These are phyloP conservation scores for Acanthurus leucopareius DNA, from an alignment of 2,797 vertebrate genomes.

Conservation along the genomic window DNA sequence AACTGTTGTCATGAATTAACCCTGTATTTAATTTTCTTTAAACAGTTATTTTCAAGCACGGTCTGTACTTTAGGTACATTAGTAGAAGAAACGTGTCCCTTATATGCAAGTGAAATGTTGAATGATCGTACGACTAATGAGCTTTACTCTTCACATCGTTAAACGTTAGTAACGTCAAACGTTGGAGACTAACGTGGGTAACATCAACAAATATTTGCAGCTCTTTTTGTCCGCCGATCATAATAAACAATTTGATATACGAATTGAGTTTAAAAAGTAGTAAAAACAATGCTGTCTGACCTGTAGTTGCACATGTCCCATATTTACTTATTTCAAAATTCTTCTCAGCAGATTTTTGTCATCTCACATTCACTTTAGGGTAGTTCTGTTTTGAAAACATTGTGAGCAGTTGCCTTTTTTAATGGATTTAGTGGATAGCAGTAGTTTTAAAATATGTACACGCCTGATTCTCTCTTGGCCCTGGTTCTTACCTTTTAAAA, in stretches of 20 bases:
- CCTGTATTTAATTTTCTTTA: accelerated
- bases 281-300: background rate
- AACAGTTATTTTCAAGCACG: background rate
- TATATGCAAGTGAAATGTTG: background rate
- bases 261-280: background rate
- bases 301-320: background rate
- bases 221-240: background rate
- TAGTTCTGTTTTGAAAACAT: too few relatives aligned
- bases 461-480: background rate
- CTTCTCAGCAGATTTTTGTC: too few relatives aligned
- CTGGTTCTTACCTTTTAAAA: background rate
- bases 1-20: background rate
- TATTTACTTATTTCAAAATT: too few relatives aligned
- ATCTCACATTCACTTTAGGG: too few relatives aligned
- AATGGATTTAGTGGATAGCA: background rate
- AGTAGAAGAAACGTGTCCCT: accelerated
- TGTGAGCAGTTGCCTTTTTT: too few relatives aligned
- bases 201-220: background rate
- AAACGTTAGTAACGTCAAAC: background rate
- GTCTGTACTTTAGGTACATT: accelerated
- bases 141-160: background rate
- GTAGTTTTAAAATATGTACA: background rate
- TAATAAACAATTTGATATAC: background rate
- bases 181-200: background rate
- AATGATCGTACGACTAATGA: background rate